Evolutionary conservation across 2,888 invertebrate species (phyloP).

Genomic region (Amaurobius ferox): DNA sequence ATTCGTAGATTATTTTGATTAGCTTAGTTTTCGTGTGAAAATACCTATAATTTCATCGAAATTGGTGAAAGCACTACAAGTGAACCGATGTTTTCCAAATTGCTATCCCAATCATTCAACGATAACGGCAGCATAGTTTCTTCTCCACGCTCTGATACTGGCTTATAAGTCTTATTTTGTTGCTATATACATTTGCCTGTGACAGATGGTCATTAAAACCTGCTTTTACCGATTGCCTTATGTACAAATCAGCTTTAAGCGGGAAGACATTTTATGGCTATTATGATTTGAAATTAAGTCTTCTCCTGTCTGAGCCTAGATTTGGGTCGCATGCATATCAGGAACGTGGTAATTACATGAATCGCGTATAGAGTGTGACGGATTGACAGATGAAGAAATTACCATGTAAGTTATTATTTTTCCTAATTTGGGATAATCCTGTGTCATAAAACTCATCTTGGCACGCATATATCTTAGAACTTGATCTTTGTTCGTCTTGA

Average conservation of each 20-base stretch:
- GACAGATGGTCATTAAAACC: constrained; percentile 17
- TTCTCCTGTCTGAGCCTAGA: constrained; percentile 7
- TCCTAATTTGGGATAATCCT: not conserved
- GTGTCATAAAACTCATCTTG: not conserved
- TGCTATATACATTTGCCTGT: constrained; percentile 12
- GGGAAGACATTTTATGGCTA: not conserved
- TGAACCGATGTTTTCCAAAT: no score
- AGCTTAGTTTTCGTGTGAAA: no score
- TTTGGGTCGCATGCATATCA: constrained; percentile 10
- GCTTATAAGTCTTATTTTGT: not conserved
- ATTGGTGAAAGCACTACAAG: no score
- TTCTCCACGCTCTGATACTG: constrained; percentile 9
- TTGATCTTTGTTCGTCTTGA: no score
- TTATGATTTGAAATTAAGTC: constrained; percentile 14
- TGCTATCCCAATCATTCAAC: not conserved
- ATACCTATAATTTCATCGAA: no score
- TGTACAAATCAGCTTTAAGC: not conserved
- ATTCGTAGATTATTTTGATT: no score
- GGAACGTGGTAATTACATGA: constrained; percentile 9
- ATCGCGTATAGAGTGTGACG: not conserved
- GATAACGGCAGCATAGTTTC: not conserved
- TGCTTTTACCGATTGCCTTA: not conserved
- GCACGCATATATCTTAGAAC: no score
- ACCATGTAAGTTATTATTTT: not conserved
- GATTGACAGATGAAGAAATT: not conserved